These are phyloP conservation scores for Plemyria rubiginata DNA, from an alignment of 2,888 invertebrate genomes.

Conservation along the genomic window DNA sequence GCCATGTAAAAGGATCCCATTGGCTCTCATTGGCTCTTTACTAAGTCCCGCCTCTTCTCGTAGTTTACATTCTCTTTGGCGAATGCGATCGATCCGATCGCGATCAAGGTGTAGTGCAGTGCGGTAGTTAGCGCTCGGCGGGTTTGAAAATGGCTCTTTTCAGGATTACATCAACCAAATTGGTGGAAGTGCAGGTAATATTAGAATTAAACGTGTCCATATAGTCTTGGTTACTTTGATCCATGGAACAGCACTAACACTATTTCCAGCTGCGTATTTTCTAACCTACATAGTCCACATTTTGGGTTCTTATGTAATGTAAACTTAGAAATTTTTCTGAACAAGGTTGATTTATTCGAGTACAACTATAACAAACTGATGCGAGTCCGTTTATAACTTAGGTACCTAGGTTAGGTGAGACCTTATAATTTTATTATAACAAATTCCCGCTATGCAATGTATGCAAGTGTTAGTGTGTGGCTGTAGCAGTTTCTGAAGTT, in stretches of 20 bases:
- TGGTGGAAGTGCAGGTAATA: constrained; percentile 86
- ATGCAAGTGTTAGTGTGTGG: neutral
- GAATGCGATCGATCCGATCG: constrained; percentile 74
- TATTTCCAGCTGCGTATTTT: constrained; percentile 37
- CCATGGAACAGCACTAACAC: constrained; percentile 2
- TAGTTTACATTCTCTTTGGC: too few species aligned
- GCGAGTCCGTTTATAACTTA: neutral
- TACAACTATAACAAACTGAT: neutral
- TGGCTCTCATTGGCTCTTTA: too few species aligned
- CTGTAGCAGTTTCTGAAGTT: neutral
- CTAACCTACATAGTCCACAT: constrained; percentile 60
- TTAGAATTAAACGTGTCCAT: neutral
- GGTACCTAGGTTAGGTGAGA: too few species aligned
- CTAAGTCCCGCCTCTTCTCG: too few species aligned
- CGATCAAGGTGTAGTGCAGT: constrained; percentile 52
- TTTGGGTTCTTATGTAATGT: constrained; percentile 67
- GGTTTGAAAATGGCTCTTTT: constrained; percentile 86
- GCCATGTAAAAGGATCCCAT: too few species aligned
- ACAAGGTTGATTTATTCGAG: neutral
- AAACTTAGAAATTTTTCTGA: constrained; percentile 60
- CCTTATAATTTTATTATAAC: neutral
- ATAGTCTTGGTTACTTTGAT: constrained; percentile 5
- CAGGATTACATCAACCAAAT: constrained; percentile 86
- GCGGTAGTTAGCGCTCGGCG: constrained; percentile 69
- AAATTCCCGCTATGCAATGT: neutral